Percentiles rank a stretch among this genome's conserved stretches.
These are phyloP conservation scores for Drosophila atripex DNA, from an alignment of 2,888 invertebrate genomes.

Conservation along the genomic window DNA sequence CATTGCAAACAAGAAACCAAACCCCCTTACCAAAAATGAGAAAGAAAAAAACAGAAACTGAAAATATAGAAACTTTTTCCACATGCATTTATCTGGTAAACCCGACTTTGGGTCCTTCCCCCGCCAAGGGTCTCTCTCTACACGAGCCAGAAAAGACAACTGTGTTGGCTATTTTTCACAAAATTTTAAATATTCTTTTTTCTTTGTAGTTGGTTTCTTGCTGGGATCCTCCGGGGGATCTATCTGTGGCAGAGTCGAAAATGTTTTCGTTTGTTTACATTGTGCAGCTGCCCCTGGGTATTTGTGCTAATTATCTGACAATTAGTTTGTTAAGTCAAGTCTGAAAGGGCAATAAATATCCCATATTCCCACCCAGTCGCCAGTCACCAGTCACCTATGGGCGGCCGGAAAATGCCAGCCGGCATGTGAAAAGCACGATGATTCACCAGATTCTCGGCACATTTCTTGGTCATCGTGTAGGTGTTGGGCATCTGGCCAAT, in stretches of 20 bases:
- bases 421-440: slow-evolving; percentile 83
- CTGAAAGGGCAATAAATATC: slow-evolving; percentile 59
- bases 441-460: slow-evolving; percentile 83
- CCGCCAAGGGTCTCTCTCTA: neutral
- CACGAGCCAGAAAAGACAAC: slow-evolving; percentile 46
- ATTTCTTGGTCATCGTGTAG: slow-evolving; percentile 84
- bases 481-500: slow-evolving; percentile 84
- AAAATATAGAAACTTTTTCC: slow-evolving; percentile 57
- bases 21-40: neutral
- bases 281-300: slow-evolving; percentile 53
- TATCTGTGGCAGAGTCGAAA: slow-evolving; percentile 16
- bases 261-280: slow-evolving; percentile 25
- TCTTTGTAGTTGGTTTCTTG: slow-evolving; percentile 13
- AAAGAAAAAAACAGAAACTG: slow-evolving; percentile 6
- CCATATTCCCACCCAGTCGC: neutral
- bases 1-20: slow-evolving; percentile 25
- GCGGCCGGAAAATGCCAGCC: slow-evolving; percentile 84
- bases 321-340: slow-evolving; percentile 76
- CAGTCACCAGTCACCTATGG: slow-evolving; percentile 82
- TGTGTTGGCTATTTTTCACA: slow-evolving; percentile 66
- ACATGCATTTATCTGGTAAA: slow-evolving; percentile 75
- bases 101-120: neutral
- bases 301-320: slow-evolving; percentile 80
- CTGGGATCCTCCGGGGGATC: slow-evolving; percentile 27
- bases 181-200: slow-evolving; percentile 74